Base-by-base conservation (phyloP, 2,888 invertebrate species). In the Agelastica alni region DNA sequence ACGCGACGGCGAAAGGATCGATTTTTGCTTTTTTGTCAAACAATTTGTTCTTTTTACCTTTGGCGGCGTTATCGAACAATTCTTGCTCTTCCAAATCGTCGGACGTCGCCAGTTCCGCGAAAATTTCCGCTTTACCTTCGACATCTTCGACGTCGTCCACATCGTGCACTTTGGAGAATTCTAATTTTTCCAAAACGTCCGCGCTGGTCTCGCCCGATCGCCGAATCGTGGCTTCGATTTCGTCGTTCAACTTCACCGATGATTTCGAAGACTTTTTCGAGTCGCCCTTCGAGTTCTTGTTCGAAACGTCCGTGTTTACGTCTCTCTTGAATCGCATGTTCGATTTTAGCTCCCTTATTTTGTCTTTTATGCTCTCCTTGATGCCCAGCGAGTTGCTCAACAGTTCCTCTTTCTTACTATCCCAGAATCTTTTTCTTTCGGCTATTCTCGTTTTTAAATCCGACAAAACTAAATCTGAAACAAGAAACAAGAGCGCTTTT, bases 231-330 rank as follows among this genome's bases (percentile, higher is more conserved):
- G 64, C 66, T 39, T 64, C 52, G 14, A 62, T 59, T 17, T 49
- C 58, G 31, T 62, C 59, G 2, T 47, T 52, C 12, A 59, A 41
- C 10, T 56, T 55, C 39, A 60, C 56, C 7, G 30, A 10, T 12
- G 20, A 55, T 17, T 56, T 61, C 7, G 45, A 59, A 26, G 53
- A 37, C n/a, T 41, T 48, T 10, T 54, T 36, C 30, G 47, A 41
- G 14, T 28, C 14, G 4, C 22, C 32, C 37, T 53, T 59, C 0
- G 63, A 39, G 57, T 68, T 69, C 41, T 60, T 48, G 18, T 70
- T 69, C 7, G 74, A 55, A 39, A 73, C 41, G 10, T 70, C 68
- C 66, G 74, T 66, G 49, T 74, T 74, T 26, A 75, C 73, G 31
- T 69, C 70, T 18, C 73, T 63, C 48, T 55, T 69, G 4, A 39